Conservation (phyloP, 2,113 vertebrate species). For the Electrona antarctica region DNA sequence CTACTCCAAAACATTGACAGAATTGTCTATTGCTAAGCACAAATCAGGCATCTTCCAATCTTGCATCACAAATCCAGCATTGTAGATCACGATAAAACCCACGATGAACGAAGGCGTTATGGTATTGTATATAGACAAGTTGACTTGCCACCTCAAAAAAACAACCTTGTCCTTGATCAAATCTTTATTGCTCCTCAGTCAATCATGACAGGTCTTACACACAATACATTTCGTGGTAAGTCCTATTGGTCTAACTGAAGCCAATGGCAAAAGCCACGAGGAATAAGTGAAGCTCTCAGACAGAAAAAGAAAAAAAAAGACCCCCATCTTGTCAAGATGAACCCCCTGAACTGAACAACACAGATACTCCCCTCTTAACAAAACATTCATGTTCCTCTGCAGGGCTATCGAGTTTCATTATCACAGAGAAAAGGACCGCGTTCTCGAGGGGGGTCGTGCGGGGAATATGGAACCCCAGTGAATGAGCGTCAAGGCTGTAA, state of each 20-base stretch:
- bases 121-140: neutral
- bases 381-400: conserved; percentile 54
- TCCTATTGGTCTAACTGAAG: conserved; percentile 31
- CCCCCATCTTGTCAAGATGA: conserved; percentile 36
- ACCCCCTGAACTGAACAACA: conserved; percentile 28
- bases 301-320: neutral
- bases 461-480: conserved; percentile 71
- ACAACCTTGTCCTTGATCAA: conserved; percentile 22
- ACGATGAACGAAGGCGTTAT: neutral
- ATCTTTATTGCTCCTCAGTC: conserved; percentile 40
- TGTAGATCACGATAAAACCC: neutral
- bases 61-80: neutral
- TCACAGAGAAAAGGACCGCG: conserved; percentile 54
- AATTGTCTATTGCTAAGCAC: too few species aligned
- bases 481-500: conserved; percentile 70
- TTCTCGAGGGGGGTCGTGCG: conserved; percentile 56
- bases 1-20: too few species aligned
- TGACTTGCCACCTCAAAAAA: neutral
- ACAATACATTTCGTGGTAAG: conserved; percentile 27
- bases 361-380: conserved; percentile 42
- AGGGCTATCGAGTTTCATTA: conserved; percentile 63
- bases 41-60: too few species aligned
- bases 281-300: conserved; percentile 49
- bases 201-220: conserved; percentile 23
- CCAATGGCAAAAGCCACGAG: conserved; percentile 37